Evolutionary conservation across 2,797 vertebrate genomes (phyloP).

Genomic region (Anomalospiza imberbis): DNA sequence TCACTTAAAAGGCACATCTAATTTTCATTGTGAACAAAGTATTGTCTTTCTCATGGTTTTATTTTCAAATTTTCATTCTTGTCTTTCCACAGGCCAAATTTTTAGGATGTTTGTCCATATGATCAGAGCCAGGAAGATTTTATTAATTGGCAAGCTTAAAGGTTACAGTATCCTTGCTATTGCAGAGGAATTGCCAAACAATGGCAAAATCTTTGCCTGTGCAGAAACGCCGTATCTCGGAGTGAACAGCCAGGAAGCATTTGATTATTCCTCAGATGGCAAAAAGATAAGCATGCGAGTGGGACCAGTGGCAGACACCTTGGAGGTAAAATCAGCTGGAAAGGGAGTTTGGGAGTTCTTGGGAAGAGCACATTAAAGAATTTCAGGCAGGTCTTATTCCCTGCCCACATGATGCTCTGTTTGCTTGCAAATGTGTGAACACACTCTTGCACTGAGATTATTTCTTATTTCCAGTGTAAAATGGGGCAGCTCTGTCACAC

Average conservation of each 20-base stretch:
- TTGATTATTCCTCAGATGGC: slow-evolving; percentile 74
- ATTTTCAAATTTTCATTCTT: background rate
- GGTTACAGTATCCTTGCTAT: slow-evolving; percentile 74
- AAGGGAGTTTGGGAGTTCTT: background rate
- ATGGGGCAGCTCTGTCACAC: background rate
- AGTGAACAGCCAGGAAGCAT: slow-evolving; percentile 71
- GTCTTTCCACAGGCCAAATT: slow-evolving; percentile 65
- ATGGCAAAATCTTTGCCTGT: slow-evolving; percentile 71
- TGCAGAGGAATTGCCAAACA: slow-evolving; percentile 75
- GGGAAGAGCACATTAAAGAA: background rate
- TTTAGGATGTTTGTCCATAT: slow-evolving; percentile 75
- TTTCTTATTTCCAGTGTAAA: background rate
- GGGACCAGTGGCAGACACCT: slow-evolving; percentile 71
- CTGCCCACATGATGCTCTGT: background rate
- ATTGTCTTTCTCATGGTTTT: background rate
- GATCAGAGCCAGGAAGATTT: slow-evolving; percentile 71
- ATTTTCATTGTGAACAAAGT: background rate
- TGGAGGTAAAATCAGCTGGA: slow-evolving; percentile 67
- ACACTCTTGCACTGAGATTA: background rate
- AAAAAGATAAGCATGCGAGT: slow-evolving; percentile 74
- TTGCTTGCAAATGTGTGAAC: background rate
- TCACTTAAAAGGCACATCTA: background rate
- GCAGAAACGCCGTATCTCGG: slow-evolving; percentile 57
- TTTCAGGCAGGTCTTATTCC: background rate
- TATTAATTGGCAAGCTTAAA: slow-evolving; percentile 77